A percentile compares a stretch with the other conserved stretches of the same genome.
phyloP scores from a whole-genome alignment of 2,888 invertebrate genomes.

The Eupithecia insigniata region DNA sequence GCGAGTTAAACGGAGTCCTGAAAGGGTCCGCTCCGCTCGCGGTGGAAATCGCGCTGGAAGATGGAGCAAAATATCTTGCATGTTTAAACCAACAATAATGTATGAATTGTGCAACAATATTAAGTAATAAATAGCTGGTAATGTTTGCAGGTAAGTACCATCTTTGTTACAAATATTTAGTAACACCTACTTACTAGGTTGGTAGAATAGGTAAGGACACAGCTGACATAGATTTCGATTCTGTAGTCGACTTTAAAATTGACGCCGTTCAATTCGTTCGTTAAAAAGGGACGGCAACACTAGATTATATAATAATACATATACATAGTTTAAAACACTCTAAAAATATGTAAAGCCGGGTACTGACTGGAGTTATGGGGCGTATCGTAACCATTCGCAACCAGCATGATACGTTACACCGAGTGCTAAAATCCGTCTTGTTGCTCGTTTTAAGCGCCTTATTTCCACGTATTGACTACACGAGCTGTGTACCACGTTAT shows the following conservation, averaged over 20 bases:
- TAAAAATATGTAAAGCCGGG: too few species aligned
- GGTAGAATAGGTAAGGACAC: background rate
- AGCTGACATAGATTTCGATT: background rate
- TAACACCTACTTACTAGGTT: background rate
- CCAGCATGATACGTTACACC: too few species aligned
- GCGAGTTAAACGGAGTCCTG: too few species aligned
- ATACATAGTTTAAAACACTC: too few species aligned
- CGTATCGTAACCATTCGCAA: too few species aligned
- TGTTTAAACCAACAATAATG: background rate
- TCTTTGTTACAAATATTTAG: background rate
- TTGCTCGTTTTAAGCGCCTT: too few species aligned
- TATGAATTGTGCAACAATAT: constrained; percentile 2
- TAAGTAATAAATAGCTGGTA: background rate
- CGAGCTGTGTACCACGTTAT: too few species aligned
- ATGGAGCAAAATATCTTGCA: constrained; percentile 1
- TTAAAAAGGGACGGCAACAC: background rate
- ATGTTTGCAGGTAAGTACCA: background rate
- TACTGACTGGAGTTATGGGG: too few species aligned
- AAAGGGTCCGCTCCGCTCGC: too few species aligned
- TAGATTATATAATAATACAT: too few species aligned
- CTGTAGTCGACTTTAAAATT: background rate
- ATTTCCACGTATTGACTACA: too few species aligned
- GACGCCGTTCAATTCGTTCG: background rate
- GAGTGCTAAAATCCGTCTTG: too few species aligned
- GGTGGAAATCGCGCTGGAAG: constrained; percentile 1